phyloP scores from a whole-genome alignment of 2,888 invertebrate species.

The Matsumyia berberina region DNA sequence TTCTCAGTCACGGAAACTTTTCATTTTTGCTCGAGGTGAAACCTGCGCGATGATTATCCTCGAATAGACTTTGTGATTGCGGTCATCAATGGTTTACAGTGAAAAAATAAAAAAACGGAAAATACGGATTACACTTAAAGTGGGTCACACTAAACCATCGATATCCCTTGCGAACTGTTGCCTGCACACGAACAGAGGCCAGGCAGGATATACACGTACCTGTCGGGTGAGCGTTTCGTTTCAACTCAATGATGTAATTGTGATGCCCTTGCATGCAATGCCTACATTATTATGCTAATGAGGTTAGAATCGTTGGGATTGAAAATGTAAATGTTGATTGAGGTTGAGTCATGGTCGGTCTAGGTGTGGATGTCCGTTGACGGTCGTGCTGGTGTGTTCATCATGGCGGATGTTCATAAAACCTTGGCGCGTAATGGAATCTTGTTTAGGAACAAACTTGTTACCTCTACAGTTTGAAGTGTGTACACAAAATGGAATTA shows the following conservation, averaged over 20 bases:
- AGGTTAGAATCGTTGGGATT: constrained; percentile 65
- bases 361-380: constrained; percentile 42
- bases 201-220: constrained; percentile 8
- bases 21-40: constrained; percentile 9
- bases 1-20: constrained; percentile 19
- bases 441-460: constrained; percentile 33
- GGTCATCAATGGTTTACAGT: constrained; percentile 15
- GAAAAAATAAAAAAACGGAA: background rate
- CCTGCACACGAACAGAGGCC: constrained; percentile 14
- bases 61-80: background rate
- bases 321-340: constrained; percentile 72
- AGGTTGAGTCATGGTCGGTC: constrained; percentile 63
- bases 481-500: constrained; percentile 28
- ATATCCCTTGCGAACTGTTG: constrained; percentile 23
- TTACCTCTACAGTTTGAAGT: constrained; percentile 17
- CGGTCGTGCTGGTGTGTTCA: constrained; percentile 21
- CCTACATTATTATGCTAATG: constrained; percentile 68
- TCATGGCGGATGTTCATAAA: constrained; percentile 31
- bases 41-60: constrained; percentile 1
- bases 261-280: constrained; percentile 67
- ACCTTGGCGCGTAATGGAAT: constrained; percentile 11
- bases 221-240: no score
- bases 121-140: constrained; percentile 14
- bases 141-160: constrained; percentile 32
- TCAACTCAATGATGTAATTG: constrained; percentile 46